Evolutionary conservation across 2,888 invertebrate species (phyloP).

Genomic region (Callyntrura guangdongensis): DNA sequence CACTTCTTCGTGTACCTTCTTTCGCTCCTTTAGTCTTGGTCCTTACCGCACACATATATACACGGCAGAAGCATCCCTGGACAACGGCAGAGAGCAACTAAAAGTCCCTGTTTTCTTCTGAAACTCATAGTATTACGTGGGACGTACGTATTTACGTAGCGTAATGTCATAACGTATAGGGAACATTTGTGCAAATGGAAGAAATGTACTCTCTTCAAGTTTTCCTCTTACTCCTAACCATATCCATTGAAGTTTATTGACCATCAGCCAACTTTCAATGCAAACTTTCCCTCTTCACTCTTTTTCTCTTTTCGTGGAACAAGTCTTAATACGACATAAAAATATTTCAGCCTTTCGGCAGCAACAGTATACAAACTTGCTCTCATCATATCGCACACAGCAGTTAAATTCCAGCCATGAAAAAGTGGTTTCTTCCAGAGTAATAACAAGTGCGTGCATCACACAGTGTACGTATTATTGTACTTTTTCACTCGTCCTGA

Average conservation of each 20-base stretch:
- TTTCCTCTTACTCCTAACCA: slow-evolving; percentile 66
- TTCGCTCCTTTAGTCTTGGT: too few species aligned
- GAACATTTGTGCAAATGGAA: slow-evolving; percentile 38
- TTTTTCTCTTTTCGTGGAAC: slow-evolving; percentile 7
- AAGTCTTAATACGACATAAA: slow-evolving; percentile 39
- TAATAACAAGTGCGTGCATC: not conserved
- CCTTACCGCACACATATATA: not conserved
- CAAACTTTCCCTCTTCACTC: slow-evolving; percentile 56
- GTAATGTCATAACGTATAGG: slow-evolving; percentile 11
- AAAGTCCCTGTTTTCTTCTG: not conserved
- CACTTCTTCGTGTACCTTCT: slow-evolving; percentile 4
- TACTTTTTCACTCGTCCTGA: not conserved
- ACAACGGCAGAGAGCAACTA: not conserved
- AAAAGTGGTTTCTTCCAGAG: not conserved
- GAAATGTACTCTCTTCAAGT: slow-evolving; percentile 52
- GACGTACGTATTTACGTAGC: not conserved
- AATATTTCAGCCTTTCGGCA: slow-evolving; percentile 47
- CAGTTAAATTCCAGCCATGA: not conserved
- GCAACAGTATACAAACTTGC: slow-evolving; percentile 24
- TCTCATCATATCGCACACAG: not conserved
- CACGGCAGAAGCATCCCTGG: not conserved
- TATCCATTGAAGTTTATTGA: slow-evolving; percentile 77
- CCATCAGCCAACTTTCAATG: slow-evolving; percentile 74
- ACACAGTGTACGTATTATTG: not conserved
- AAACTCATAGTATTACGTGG: slow-evolving; percentile 7